A percentile compares a stretch with the other conserved stretches of the same genome.
Evolutionary conservation across 2,113 vertebrate genomes (phyloP).

Genomic region (Abramis brama): DNA sequence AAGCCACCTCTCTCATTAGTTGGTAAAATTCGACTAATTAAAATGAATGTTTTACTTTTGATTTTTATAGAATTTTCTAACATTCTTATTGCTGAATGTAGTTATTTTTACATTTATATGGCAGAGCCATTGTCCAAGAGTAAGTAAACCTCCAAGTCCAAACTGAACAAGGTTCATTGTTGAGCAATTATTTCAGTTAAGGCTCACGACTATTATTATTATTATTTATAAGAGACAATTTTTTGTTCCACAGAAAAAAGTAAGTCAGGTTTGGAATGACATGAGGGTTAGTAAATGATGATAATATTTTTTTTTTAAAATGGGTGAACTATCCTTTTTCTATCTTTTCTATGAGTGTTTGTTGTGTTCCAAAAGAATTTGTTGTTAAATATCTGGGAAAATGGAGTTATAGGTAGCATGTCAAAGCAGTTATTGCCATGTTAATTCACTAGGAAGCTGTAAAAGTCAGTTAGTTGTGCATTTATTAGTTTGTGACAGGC

Average conservation of each 20-base stretch:
- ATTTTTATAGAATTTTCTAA: background rate
- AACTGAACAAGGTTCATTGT: background rate
- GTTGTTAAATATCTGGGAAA: background rate
- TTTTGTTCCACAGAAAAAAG: background rate
- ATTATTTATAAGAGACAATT: background rate
- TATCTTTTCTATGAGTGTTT: too few species aligned
- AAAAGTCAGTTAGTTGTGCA: constrained; percentile 81
- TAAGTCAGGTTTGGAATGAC: background rate
- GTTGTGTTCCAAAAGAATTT: constrained; percentile 3
- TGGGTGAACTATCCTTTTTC: too few species aligned
- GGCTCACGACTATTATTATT: background rate
- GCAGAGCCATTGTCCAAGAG: background rate
- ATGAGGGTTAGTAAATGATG: background rate
- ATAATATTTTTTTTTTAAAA: too few species aligned
- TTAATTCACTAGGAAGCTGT: constrained; percentile 65
- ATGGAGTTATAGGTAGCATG: background rate
- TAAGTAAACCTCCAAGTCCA: background rate
- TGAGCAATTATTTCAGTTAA: background rate
- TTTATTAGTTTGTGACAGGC: constrained; percentile 84
- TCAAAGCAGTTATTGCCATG: background rate
- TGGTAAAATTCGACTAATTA: background rate
- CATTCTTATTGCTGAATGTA: too few species aligned
- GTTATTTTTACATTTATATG: background rate
- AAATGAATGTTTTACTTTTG: background rate
- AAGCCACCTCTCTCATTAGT: background rate